Evolutionary conservation across 1,140 invertebrate species (phyloP).

Genomic region (Cherax quadricarinatus): DNA sequence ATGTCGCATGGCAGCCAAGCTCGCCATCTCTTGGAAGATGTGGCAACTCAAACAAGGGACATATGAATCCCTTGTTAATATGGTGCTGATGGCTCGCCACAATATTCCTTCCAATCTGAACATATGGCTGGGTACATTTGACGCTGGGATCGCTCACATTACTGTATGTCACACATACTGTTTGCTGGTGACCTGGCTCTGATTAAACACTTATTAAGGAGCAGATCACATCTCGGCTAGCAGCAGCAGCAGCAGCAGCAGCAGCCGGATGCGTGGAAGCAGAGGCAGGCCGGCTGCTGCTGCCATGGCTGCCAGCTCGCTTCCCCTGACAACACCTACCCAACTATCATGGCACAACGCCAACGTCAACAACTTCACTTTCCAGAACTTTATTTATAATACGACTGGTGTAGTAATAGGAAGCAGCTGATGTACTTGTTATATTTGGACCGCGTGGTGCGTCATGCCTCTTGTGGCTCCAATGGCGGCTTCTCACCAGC

Average conservation of each 20-base stretch:
- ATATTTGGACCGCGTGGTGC: not conserved
- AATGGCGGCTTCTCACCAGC: not conserved
- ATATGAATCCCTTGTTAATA: not conserved
- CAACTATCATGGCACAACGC: constrained; percentile 18
- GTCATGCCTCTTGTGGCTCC: not conserved
- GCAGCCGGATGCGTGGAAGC: not conserved
- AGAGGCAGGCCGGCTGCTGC: constrained; percentile 18
- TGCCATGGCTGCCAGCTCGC: constrained; percentile 11
- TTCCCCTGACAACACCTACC: not conserved
- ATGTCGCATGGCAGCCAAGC: not conserved
- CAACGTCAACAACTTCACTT: constrained; percentile 6
- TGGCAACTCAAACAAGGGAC: not conserved
- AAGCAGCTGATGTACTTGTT: not conserved
- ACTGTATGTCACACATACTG: not conserved
- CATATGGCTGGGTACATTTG: not conserved
- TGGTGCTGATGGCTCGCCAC: not conserved
- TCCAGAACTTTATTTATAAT: constrained; percentile 5
- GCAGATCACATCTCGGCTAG: not conserved
- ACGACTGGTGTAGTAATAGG: not conserved
- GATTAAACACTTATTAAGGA: not conserved
- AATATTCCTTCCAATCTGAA: not conserved
- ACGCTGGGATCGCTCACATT: not conserved
- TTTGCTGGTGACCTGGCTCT: not conserved
- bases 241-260: not conserved
- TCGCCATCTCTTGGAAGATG: not conserved